Evolutionary conservation across 53 echinoderm and acorn worm species (phyloP).

Genomic region (Luidia sarsii): DNA sequence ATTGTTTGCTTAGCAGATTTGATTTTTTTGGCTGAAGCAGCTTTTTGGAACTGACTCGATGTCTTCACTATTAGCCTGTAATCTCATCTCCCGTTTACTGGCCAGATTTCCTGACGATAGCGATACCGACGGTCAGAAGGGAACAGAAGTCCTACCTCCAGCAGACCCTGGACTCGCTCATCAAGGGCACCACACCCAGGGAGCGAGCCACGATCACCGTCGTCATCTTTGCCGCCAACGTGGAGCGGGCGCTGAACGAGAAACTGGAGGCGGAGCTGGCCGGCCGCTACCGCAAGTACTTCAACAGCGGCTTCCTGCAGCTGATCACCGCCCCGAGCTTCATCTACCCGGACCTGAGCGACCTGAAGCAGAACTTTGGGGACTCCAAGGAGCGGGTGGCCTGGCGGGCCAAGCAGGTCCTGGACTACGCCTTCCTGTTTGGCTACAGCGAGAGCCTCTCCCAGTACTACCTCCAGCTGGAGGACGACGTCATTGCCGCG

Average conservation of each 20-base stretch:
- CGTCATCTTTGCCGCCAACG: constrained; percentile 81
- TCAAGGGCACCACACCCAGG: constrained; percentile 62
- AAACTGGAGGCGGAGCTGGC: constrained; percentile 48
- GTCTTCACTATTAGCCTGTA: neutral
- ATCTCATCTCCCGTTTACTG: neutral
- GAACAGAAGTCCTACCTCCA: constrained; percentile 69
- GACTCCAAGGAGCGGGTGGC: constrained; percentile 71
- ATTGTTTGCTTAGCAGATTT: too few species aligned
- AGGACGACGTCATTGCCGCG: constrained; percentile 86
- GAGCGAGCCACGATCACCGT: constrained; percentile 53
- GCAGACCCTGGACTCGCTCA: constrained; percentile 74
- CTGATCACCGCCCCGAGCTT: constrained; percentile 71
- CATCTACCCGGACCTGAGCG: constrained; percentile 77
- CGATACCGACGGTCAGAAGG: constrained; percentile 82
- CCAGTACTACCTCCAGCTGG: constrained; percentile 87
- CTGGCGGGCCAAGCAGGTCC: constrained; percentile 91
- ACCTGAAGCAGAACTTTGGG: constrained; percentile 81
- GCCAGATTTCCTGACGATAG: constrained; percentile 84
- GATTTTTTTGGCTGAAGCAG: neutral
- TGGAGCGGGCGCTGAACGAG: constrained; percentile 62
- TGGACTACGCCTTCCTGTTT: constrained; percentile 87
- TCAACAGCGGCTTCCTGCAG: constrained; percentile 79
- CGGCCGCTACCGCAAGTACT: constrained; percentile 57
- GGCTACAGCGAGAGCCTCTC: constrained; percentile 76
- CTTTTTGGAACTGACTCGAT: neutral